Base-by-base conservation (phyloP, 2,888 invertebrate genomes). In the Hyppa rectilinea region DNA sequence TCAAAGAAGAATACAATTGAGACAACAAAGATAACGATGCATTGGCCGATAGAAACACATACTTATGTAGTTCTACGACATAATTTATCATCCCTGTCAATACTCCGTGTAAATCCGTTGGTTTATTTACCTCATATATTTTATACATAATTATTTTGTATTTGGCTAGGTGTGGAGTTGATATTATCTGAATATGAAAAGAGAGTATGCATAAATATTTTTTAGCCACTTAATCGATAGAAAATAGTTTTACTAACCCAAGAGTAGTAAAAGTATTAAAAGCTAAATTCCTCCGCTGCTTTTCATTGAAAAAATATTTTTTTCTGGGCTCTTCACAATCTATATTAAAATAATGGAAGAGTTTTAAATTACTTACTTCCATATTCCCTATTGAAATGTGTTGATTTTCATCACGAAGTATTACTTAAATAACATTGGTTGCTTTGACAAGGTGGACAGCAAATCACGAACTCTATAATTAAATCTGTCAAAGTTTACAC, bases 11-110 rank as follows among this genome's bases (percentile, higher is more conserved):
- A 4, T 10, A 40, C 14, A 43, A 26, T 26, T 3, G 10, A 40
- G 20, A 6, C n/a, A 40, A 38, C 20, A 55, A 60, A 43, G 29
- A 72, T 61, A 71, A 72, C 26, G 20, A 38, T 50, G 29, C 3
- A 29, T 10, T n/a, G 14, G 10, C 20, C 6, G 17, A n/a, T n/a
- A n/a, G n/a, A n/a, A n/a, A 26, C 20, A n/a, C 34, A 34, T 26
- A 26, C n/a, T n/a, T n/a, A n/a, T n/a, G n/a, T 26, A 26, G 20
- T 12, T 50, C 10, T 10, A n/a, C 6, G 12, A 23, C 23, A 12
- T 14, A 26, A 14, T 23, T 12, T 10, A 23, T 38, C 17, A 26
- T 34, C 23, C 7, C 20, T 34, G 23, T 26, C 2, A 36, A 20
- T 66, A 9, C 4, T 49, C 5, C 14, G 47, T 31, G 29, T 17